Evolutionary conservation across 2,888 invertebrate species (phyloP).

Genomic region (Bellardia bayeri): DNA sequence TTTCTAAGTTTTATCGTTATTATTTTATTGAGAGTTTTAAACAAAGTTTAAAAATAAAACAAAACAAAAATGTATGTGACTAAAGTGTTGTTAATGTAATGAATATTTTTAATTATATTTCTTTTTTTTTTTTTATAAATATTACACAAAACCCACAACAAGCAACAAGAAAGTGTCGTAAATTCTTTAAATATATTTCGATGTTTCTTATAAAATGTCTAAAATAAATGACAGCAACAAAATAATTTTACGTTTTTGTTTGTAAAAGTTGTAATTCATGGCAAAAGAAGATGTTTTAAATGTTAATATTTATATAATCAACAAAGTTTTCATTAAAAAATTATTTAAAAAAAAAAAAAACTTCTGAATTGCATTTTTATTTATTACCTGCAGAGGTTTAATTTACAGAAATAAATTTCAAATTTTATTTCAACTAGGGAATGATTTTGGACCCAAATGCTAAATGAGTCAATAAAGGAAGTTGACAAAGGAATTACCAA

Average conservation of each 20-base stretch:
- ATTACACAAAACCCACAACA: not conserved
- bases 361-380: slow-evolving; percentile 41
- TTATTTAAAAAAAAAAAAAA: slow-evolving; percentile 57
- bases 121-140: slow-evolving; percentile 35
- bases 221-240: not conserved
- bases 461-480: too few relatives aligned
- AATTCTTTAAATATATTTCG: slow-evolving; percentile 26
- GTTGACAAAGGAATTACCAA: too few relatives aligned
- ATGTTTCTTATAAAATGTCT: slow-evolving; percentile 1
- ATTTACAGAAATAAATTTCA: too few relatives aligned
- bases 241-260: slow-evolving; percentile 19
- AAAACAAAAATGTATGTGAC: slow-evolving; percentile 24
- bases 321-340: slow-evolving; percentile 71
- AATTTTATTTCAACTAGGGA: too few relatives aligned
- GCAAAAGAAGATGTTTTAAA: slow-evolving; percentile 64
- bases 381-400: not conserved
- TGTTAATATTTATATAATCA: slow-evolving; percentile 72
- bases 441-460: too few relatives aligned
- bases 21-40: slow-evolving; percentile 41
- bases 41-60: not conserved
- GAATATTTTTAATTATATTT: slow-evolving; percentile 43
- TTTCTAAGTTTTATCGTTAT: slow-evolving; percentile 59
- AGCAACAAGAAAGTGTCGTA: slow-evolving; percentile 7
- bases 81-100: slow-evolving; percentile 58
- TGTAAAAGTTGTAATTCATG: slow-evolving; percentile 48